Base-by-base conservation (phyloP, 2,113 vertebrate genomes). In the Aptenodytes patagonicus region DNA sequence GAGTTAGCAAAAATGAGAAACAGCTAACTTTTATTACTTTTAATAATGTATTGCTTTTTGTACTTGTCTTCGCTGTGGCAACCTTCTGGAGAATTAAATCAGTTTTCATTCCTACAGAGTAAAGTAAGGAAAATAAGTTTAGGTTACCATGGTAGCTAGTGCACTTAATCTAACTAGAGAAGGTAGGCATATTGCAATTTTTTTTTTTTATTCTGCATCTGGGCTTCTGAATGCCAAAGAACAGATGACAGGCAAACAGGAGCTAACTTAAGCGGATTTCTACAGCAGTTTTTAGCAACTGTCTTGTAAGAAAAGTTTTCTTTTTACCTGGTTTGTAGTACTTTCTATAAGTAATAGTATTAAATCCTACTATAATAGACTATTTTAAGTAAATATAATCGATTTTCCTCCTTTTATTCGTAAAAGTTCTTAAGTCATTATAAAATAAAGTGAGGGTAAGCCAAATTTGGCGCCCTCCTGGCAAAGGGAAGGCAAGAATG, bases 81-180 rank as follows among this genome's bases (percentile, higher is more conserved):
- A 7, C 47, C 58, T 94, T 83, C 81, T 88, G 87, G 78, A 96
- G 82, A 92, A 93, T 68, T 90, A 90, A 95, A 84, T 94, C 60
- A 31, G 36, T 94, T 96, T 95, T 93, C 49, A 62, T 95, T 94
- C 84, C 92, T 93, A 84, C 73, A 94, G 94, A 92, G 60, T 86
- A 96, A 97, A 97, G 97, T 95, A 98, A 98, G 98, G 98, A 98
- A 97, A 98, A 98, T 98, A 97, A 97, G 97, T 98, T 93, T 86
- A 80, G 46, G 98, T 98, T 98, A 95, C 97, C 97, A 98, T 98
- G 96, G 98, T 92, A 98, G 98, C 98, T 80, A 84, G 84, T 72
- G 88, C 86, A 94, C 78, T 93, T 95, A 95, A 92, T 94, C 96
- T 75, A 16, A 83, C 75, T 91, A 95, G 96, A 96, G 71, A 85